These are phyloP conservation scores for Parotia lawesii DNA, from an alignment of 2,113 vertebrate genomes.

Conservation along the genomic window DNA sequence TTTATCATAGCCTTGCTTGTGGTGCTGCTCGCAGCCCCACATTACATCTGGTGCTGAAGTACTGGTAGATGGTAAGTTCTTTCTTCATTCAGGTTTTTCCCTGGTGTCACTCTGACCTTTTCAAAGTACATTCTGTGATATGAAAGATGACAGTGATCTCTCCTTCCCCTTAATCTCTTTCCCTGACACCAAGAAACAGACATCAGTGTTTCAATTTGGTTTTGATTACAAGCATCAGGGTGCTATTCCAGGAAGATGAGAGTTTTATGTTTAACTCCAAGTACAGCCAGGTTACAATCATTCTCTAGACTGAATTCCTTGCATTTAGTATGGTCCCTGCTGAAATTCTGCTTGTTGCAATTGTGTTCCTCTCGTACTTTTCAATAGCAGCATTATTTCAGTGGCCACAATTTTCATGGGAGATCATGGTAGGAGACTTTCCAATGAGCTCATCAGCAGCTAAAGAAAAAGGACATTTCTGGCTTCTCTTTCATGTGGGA, in stretches of 20 bases:
- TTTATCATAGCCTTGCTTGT: background rate
- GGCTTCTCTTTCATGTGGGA: background rate
- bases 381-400: background rate
- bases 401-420: background rate
- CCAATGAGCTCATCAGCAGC: background rate
- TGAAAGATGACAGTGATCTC: constrained; percentile 11
- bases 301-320: background rate
- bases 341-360: background rate
- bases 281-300: background rate
- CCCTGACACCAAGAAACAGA: background rate
- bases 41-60: background rate
- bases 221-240: constrained; percentile 3
- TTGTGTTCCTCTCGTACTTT: background rate
- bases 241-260: background rate
- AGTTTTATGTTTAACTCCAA: background rate
- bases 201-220: background rate
- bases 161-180: constrained; percentile 3
- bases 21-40: background rate
- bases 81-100: background rate
- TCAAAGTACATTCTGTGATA: background rate
- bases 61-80: background rate
- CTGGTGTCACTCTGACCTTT: constrained; percentile 23
- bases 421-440: background rate
- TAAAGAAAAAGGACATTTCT: background rate
- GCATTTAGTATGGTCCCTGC: background rate